Evolutionary conservation across 2,797 vertebrate species (phyloP).

Genomic region (Lutjanus campechanus): DNA sequence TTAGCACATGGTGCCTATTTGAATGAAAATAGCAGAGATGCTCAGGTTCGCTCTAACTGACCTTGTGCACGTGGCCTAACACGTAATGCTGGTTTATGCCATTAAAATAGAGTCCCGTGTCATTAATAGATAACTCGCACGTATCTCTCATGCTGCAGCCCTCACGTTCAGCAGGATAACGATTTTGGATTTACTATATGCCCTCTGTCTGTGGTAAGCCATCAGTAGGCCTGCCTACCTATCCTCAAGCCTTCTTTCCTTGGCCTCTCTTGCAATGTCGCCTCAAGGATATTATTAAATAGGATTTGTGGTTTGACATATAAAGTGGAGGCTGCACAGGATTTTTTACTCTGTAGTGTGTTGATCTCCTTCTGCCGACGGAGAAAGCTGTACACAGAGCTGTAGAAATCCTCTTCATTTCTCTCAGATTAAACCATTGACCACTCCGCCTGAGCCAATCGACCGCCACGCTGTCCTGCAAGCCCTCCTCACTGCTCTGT

Average conservation of each 20-base stretch:
- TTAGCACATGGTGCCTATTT: not conserved
- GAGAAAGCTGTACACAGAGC: conserved; percentile 61
- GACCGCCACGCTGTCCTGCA: conserved; percentile 50
- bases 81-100: conserved; percentile 24
- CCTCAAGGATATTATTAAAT: conserved; percentile 83
- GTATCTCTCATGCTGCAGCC: conserved; percentile 42
- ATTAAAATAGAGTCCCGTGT: conserved; percentile 27
- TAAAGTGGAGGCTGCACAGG: conserved; percentile 73
- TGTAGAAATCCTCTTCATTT: conserved; percentile 79
- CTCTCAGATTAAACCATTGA: conserved; percentile 79
- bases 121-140: conserved; percentile 49
- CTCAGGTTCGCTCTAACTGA: conserved; percentile 1
- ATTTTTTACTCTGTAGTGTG: conserved; percentile 66
- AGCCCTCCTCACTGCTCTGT: conserved; percentile 28
- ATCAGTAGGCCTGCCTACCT: conserved; percentile 35
- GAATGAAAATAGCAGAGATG: conserved; percentile 30
- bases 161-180: conserved; percentile 51
- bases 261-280: conserved; percentile 66
- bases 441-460: conserved; percentile 69
- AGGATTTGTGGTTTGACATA: conserved; percentile 82
- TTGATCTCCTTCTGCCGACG: conserved; percentile 68
- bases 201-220: conserved; percentile 32
- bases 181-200: conserved; percentile 49
- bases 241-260: conserved; percentile 34
- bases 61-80: conserved; percentile 12